A percentile compares a stretch with the other conserved stretches of the same genome.
Conservation (phyloP, 1,140 invertebrate species). For the Listronotus bonariensis region DNA sequence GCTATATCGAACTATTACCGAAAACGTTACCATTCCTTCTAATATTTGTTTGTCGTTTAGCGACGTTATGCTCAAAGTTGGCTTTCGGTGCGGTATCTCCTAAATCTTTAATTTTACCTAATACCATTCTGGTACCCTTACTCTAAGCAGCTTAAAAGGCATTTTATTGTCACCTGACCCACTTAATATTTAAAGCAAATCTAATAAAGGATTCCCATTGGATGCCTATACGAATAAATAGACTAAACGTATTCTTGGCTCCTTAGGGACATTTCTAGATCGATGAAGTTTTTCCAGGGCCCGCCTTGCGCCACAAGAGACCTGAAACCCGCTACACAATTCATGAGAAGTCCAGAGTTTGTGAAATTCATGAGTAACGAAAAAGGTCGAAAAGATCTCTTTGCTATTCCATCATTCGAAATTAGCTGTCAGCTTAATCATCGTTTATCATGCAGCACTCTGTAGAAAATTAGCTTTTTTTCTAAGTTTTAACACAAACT, state of each 20-base stretch:
- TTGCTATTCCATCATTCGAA: conserved; percentile 11
- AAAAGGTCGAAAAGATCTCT: conserved; percentile 19
- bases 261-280: conserved; percentile 19
- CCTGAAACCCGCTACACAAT: conserved; percentile 24
- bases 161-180: not conserved
- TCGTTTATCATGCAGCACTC: conserved; percentile 15
- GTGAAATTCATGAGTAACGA: conserved; percentile 28
- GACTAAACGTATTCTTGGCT: conserved; percentile 25
- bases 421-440: conserved; percentile 33
- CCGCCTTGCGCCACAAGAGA: conserved; percentile 24
- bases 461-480: too few species aligned
- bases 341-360: conserved; percentile 28
- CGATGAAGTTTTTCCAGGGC: conserved; percentile 18
- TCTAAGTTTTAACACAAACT: too few species aligned
- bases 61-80: too few species aligned
- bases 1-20: too few species aligned
- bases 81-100: too few species aligned
- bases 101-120: too few species aligned
- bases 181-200: conserved; percentile 15
- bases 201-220: conserved; percentile 30
- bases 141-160: too few species aligned
- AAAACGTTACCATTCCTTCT: too few species aligned
- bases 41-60: too few species aligned
- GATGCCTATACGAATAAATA: conserved; percentile 28
- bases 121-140: too few species aligned